Percentiles rank a stretch among this genome's conserved stretches.
These are phyloP conservation scores for Conger conger DNA, from an alignment of 2,113 vertebrate genomes.

Conservation along the genomic window DNA sequence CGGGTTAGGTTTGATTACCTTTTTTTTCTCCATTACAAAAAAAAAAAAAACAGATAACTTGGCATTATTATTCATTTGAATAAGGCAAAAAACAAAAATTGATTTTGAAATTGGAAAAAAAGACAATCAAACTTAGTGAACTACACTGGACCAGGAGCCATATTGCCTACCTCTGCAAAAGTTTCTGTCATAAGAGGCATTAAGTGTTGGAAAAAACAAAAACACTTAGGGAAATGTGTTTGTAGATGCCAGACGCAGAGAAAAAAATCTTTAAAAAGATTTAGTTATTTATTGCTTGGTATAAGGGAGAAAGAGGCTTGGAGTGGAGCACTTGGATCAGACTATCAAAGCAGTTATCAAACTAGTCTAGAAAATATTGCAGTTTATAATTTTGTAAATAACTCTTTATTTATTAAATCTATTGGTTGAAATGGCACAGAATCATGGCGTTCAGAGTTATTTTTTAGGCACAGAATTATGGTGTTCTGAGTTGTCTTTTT, in stretches of 20 bases:
- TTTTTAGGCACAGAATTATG: constrained; percentile 25
- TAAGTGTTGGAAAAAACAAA: constrained; percentile 17
- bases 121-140: neutral
- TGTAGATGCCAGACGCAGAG: constrained; percentile 10
- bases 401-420: constrained; percentile 79
- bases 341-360: constrained; percentile 69
- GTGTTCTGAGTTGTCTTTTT: constrained; percentile 42
- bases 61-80: neutral
- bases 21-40: neutral
- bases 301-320: constrained; percentile 56
- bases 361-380: constrained; percentile 43
- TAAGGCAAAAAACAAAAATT: neutral
- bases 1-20: neutral
- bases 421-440: constrained; percentile 50
- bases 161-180: constrained; percentile 27
- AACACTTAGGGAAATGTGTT: constrained; percentile 5
- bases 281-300: constrained; percentile 32
- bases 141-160: constrained; percentile 9
- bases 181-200: constrained; percentile 10
- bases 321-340: constrained; percentile 63
- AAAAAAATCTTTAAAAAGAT: constrained; percentile 18
- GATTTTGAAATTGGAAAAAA: constrained; percentile 10
- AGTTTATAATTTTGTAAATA: constrained; percentile 79
- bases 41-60: neutral
- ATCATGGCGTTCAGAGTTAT: constrained; percentile 47